Evolutionary conservation across 2,888 invertebrate genomes (phyloP).

Genomic region (Dryocosmus kuriphilus): DNA sequence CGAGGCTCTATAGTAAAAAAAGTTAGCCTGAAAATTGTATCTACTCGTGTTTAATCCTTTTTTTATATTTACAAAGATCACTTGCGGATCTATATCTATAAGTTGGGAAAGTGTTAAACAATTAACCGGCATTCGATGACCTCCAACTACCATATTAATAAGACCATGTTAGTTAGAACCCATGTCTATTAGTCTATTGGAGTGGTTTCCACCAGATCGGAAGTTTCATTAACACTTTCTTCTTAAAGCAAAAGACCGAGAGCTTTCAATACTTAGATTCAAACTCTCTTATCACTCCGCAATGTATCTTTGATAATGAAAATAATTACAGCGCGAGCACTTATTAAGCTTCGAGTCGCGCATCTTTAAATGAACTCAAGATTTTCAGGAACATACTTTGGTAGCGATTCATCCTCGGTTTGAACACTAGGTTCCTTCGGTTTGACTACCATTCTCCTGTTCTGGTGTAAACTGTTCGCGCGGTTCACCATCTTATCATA

Average conservation of each 20-base stretch:
- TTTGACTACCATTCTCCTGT: slow-evolving; percentile 76
- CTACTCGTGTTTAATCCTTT: slow-evolving; percentile 9
- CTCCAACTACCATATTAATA: slow-evolving; percentile 80
- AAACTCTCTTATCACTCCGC: slow-evolving; percentile 80
- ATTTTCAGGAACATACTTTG: slow-evolving; percentile 74
- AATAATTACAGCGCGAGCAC: slow-evolving; percentile 84
- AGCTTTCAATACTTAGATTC: slow-evolving; percentile 68
- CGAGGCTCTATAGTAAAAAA: background rate
- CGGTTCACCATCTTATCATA: slow-evolving; percentile 92
- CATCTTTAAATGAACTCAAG: slow-evolving; percentile 86
- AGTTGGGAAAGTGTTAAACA: slow-evolving; percentile 79
- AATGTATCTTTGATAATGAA: slow-evolving; percentile 81
- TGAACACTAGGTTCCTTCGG: slow-evolving; percentile 58
- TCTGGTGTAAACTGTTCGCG: slow-evolving; percentile 84
- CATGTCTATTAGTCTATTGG: slow-evolving; percentile 76
- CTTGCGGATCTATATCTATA: slow-evolving; percentile 78
- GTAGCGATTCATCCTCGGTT: slow-evolving; percentile 66
- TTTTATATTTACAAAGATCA: slow-evolving; percentile 77
- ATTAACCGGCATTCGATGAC: slow-evolving; percentile 78
- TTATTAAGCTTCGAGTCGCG: slow-evolving; percentile 87
- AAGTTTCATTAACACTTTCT: slow-evolving; percentile 65
- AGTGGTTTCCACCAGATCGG: slow-evolving; percentile 79
- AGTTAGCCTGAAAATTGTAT: background rate
- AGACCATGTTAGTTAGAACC: slow-evolving; percentile 79
- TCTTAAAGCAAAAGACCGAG: slow-evolving; percentile 40